Evolutionary conservation across 2,113 vertebrate genomes (phyloP).

Genomic region (Macquaria ambigua): DNA sequence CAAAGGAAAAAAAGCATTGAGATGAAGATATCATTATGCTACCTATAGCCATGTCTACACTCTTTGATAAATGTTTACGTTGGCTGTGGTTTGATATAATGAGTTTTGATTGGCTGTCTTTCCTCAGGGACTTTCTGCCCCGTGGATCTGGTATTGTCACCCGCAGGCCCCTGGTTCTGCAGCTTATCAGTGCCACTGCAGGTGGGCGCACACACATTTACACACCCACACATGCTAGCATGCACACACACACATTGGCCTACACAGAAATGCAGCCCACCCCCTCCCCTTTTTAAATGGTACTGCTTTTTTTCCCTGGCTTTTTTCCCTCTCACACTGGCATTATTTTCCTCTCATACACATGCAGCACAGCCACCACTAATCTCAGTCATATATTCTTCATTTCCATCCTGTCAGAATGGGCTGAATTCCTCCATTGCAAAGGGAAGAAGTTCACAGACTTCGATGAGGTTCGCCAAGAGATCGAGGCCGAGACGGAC

Average conservation of each 20-base stretch:
- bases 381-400: slow-evolving; percentile 26
- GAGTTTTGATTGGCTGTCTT: slow-evolving; percentile 46
- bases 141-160: slow-evolving; percentile 87
- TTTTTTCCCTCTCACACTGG: slow-evolving; percentile 26
- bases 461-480: slow-evolving; percentile 94
- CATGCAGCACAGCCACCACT: slow-evolving; percentile 26
- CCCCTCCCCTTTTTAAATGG: slow-evolving; percentile 29
- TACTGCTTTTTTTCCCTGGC: neutral
- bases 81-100: slow-evolving; percentile 18
- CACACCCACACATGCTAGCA: slow-evolving; percentile 53
- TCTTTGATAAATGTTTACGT: slow-evolving; percentile 17
- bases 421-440: slow-evolving; percentile 96
- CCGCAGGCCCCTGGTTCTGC: slow-evolving; percentile 85
- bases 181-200: slow-evolving; percentile 85
- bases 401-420: slow-evolving; percentile 82
- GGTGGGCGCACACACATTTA: slow-evolving; percentile 71
- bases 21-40: neutral
- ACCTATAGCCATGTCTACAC: neutral
- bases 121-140: slow-evolving; percentile 86
- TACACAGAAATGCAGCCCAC: slow-evolving; percentile 5
- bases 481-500: slow-evolving; percentile 96
- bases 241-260: slow-evolving; percentile 12
- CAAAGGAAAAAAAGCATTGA: neutral
- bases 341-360: slow-evolving; percentile 46
- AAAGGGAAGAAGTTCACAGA: slow-evolving; percentile 96